Base-by-base conservation (phyloP, 1,140 invertebrate species). In the Drosophila gunungcola region DNA sequence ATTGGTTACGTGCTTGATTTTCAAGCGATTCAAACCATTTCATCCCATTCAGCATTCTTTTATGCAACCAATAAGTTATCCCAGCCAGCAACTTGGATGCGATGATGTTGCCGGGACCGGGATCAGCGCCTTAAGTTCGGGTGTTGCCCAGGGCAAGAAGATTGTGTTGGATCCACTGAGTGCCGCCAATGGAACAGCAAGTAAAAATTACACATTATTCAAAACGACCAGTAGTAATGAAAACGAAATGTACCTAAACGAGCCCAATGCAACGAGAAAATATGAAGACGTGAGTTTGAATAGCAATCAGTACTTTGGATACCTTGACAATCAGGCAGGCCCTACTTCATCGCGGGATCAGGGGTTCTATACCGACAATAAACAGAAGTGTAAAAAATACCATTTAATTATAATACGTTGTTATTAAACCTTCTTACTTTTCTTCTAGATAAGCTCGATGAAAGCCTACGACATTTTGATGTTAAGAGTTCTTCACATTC, bases 1-100 rank as follows among this genome's bases (percentile, higher is more conserved):
- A 9, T 54, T 83, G 64, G 43, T 78, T 5, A 89, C 84, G 0
- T 89, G 69, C 62, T 78, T 78, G 36, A 82, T 85, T 42, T 91
- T 85, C 34, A 85, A 78, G 32, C 72, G 75, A 13, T 86, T 89
- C 13, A 85, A 80, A 25, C 58, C 70, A 16, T 21, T 82, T 0
- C 63, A 80, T 45, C 63, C 65, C 3, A 45, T 46, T 6, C 61
- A 73, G 10, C 51, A 73, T 62, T 51, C 36, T 46, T 74, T 21
- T 67, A 55, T 41, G 16, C 16, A 11, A 34, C 70, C 78, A 10
- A 46, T 73, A 10, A 72, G 69, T 48, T 55, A 78, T 27, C 60
- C 52, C 36, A 51, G 25, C 2, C 78, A 64, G 13, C 74, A 48
- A 34, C 32, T 57, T 11, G 51, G 43, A 4, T 49, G 38, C 9